phyloP scores from a whole-genome alignment of 2,113 vertebrate genomes.

The Raja brachyura region DNA sequence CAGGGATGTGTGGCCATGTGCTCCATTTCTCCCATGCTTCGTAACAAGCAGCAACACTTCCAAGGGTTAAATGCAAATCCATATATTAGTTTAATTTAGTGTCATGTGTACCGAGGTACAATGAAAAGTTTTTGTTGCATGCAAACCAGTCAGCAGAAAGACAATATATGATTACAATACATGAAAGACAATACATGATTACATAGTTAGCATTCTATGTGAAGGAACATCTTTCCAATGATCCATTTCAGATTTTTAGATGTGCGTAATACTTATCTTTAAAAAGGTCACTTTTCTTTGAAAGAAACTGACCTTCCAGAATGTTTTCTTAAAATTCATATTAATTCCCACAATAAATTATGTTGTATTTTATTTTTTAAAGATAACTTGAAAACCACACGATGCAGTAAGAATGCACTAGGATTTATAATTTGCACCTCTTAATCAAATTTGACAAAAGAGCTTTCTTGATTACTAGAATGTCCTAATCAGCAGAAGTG shows the following conservation, averaged over 20 bases:
- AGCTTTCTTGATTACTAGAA: not conserved
- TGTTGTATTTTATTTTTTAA: not conserved
- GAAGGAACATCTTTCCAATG: not conserved
- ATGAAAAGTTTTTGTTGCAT: too few relatives aligned
- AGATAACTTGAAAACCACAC: not conserved
- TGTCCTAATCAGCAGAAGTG: not conserved
- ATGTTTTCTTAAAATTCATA: not conserved
- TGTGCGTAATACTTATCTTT: not conserved
- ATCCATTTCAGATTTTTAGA: not conserved
- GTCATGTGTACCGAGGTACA: too few relatives aligned
- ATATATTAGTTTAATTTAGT: not conserved
- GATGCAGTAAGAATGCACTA: not conserved
- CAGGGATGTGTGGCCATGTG: not conserved
- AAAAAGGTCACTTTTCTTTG: not conserved
- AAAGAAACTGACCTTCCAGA: not conserved
- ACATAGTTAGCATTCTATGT: not conserved
- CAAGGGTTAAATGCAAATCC: not conserved
- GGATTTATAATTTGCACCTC: slow-evolving; percentile 10
- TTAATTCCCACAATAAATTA: slow-evolving; percentile 25
- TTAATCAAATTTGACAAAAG: slow-evolving; percentile 18
- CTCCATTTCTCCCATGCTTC: not conserved
- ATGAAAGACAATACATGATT: too few relatives aligned
- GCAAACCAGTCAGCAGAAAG: too few relatives aligned
- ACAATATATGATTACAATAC: too few relatives aligned
- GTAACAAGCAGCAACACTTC: not conserved